These are phyloP conservation scores for Epinephelus malabaricus DNA, from an alignment of 2,797 vertebrate species.

Conservation along the genomic window DNA sequence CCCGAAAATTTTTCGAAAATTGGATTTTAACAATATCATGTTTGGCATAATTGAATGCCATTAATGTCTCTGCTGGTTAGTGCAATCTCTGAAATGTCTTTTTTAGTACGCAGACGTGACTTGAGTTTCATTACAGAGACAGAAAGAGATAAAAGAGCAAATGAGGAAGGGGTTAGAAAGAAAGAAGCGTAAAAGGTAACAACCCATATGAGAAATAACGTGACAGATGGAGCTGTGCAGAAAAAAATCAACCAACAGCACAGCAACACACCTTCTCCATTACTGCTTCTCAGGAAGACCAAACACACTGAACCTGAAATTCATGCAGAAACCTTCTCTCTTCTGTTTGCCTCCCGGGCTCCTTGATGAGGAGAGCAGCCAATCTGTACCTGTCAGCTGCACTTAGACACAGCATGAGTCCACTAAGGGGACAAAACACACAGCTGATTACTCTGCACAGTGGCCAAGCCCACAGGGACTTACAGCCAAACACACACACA, in stretches of 20 bases:
- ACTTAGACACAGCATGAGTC: constrained; percentile 7
- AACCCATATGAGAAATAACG: too few relatives aligned
- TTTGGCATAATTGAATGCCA: neutral
- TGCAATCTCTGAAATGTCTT: neutral
- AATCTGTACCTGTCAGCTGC: constrained; percentile 15
- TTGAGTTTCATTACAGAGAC: neutral
- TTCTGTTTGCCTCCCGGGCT: neutral
- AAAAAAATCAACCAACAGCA: too few relatives aligned
- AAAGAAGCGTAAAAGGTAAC: neutral
- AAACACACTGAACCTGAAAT: neutral
- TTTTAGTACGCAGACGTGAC: neutral
- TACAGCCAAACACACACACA: neutral
- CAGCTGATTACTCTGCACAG: constrained; percentile 5
- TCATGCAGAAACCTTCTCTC: neutral
- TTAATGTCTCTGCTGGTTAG: neutral
- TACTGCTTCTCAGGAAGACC: too few relatives aligned
- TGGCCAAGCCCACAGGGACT: neutral
- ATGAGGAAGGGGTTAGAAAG: neutral
- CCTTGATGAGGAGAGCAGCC: neutral
- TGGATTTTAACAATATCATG: neutral
- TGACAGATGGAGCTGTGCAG: too few relatives aligned
- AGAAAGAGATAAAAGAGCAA: too few relatives aligned
- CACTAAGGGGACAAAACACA: neutral
- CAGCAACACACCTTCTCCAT: too few relatives aligned
- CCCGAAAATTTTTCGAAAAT: neutral